Evolutionary conservation across 2,797 vertebrate genomes (phyloP), one percentile per base, ranked within the genome.

Genomic region (Choloepus didactylus): DNA sequence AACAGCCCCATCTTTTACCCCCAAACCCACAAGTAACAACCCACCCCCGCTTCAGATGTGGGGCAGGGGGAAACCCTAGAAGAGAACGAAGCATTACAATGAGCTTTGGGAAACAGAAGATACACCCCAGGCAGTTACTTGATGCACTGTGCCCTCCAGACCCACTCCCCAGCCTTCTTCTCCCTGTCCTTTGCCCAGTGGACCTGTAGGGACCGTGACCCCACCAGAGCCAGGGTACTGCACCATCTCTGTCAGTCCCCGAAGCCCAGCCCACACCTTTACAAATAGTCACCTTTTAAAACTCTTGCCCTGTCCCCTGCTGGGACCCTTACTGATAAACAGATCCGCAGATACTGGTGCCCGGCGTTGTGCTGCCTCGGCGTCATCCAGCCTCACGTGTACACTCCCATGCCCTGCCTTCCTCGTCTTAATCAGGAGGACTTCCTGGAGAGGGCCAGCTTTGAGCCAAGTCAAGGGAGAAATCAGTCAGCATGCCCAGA

Each of bases 401-500:
- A 27, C 46, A 54, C 41, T 29, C 29, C 59, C 54, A 60, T 10
- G 41, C 69, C 56, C 15, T 15, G 19, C 29, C 62, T 95, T 87
- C 87, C 19, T 46, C 54, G 44, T 80, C 46, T 83, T 81, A 35
- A 69, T 81, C 59, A 1, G 5, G 90, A 73, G 54, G 79, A 90
- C 87, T 88, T 90, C 73, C 70, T 51, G 49, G 51, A 38, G 62
- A 86, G 67, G 49, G 56, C 64, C 49, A 77, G 49, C 56, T 60
- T 60, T 46, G 94, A 85, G 38, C 66, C 85, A 89, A 85, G 62
- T 64, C 35, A 59, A 91, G 62, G 59, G n/a, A 86, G 27, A 92
- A 81, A 64, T n/a, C 72, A 69, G 81, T 41, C 44, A 25, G 44
- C 31, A 64, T 73, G 85, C 64, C 51, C 69, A 81, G 77, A 62